These are phyloP conservation scores for Blennius ocellaris DNA, from an alignment of 2,113 vertebrate species.

Conservation along the genomic window DNA sequence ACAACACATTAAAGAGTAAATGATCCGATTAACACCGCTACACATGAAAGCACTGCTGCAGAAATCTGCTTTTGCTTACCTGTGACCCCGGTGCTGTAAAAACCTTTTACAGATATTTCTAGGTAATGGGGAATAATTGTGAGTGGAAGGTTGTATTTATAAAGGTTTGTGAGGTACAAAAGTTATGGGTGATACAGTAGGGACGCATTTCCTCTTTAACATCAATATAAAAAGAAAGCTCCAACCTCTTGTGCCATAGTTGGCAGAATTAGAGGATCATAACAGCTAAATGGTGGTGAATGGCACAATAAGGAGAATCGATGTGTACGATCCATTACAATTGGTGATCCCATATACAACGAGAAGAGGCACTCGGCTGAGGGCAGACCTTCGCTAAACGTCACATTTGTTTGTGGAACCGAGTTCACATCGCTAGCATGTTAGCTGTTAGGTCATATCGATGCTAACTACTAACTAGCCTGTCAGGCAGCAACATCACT, in stretches of 20 bases:
- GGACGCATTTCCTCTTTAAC: constrained; percentile 19
- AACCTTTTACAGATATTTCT: constrained; percentile 60
- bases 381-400: no score
- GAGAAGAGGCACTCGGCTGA: no score
- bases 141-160: constrained; percentile 51
- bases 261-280: constrained; percentile 2
- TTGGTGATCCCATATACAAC: no score
- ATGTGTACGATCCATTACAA: constrained; percentile 9
- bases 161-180: constrained; percentile 27
- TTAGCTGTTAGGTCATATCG: no score
- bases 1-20: constrained; percentile 34
- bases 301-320: constrained; percentile 5
- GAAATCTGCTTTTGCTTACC: constrained; percentile 28
- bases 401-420: no score
- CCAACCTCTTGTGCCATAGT: constrained; percentile 26
- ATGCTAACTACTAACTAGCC: no score
- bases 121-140: constrained; percentile 53
- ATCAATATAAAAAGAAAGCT: not conserved
- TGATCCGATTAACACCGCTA: constrained; percentile 22
- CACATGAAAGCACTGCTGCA: constrained; percentile 34
- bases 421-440: no score
- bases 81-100: constrained; percentile 55
- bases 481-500: no score
- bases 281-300: not conserved
- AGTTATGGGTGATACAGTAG: constrained; percentile 23